Conservation (phyloP, 2,888 invertebrate genomes). For the Hypomecis punctinalis region DNA sequence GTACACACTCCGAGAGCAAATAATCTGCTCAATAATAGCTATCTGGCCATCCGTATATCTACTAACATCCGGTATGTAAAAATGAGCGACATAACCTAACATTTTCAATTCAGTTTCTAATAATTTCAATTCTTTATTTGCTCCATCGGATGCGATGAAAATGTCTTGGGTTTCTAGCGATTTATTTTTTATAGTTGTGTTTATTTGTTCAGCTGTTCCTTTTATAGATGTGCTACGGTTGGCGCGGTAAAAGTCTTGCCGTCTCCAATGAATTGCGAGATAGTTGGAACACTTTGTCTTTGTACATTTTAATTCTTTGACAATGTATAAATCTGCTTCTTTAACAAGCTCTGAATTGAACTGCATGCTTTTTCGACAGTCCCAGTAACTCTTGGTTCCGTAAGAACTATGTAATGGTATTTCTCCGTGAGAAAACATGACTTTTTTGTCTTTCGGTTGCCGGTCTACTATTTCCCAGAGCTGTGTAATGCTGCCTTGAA, state of each 20-base stretch:
- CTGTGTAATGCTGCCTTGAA: constrained; percentile 91
- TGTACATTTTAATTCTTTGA: constrained; percentile 59
- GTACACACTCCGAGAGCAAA: constrained; percentile 94
- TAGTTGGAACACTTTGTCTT: constrained; percentile 87
- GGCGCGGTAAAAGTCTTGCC: constrained; percentile 93
- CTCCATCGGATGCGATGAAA: constrained; percentile 95
- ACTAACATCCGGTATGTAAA: constrained; percentile 69
- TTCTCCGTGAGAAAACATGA: constrained; percentile 93
- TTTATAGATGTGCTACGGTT: constrained; percentile 89
- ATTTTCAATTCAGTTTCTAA: constrained; percentile 73
- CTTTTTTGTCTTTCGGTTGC: constrained; percentile 72
- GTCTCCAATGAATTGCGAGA: constrained; percentile 93
- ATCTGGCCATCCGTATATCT: constrained; percentile 92
- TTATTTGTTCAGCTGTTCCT: constrained; percentile 91
- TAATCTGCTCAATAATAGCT: constrained; percentile 97
- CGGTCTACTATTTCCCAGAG: constrained; percentile 85
- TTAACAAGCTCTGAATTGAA: constrained; percentile 89
- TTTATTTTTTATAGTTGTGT: constrained; percentile 82
- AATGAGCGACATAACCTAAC: constrained; percentile 61
- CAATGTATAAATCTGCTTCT: constrained; percentile 88
- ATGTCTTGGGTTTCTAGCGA: constrained; percentile 73
- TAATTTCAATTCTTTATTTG: constrained; percentile 80
- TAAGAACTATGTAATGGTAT: constrained; percentile 94
- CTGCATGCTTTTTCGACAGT: constrained; percentile 95
- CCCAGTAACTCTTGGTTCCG: constrained; percentile 94